A percentile compares a stretch with the other conserved stretches of the same genome.
Evolutionary conservation across 35 echinoderm and acorn worm genomes (phyloP).

Genomic region (Acanthaster planci): DNA sequence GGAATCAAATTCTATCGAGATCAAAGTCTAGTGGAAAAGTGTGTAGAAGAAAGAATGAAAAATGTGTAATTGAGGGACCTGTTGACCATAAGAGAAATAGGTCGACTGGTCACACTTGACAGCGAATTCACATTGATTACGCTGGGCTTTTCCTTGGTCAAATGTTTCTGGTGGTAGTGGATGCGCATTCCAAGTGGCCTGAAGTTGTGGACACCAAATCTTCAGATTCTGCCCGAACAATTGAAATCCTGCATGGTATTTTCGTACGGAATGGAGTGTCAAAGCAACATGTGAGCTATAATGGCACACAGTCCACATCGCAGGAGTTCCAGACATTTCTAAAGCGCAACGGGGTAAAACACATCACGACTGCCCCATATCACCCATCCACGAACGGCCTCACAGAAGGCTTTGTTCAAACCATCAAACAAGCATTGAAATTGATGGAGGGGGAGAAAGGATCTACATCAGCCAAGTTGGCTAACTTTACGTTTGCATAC

Average conservation of each 20-base stretch:
- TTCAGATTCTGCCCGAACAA: slow-evolving; percentile 20
- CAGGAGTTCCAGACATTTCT: slow-evolving; percentile 57
- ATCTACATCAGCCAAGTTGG: not conserved
- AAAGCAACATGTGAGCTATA: slow-evolving; percentile 59
- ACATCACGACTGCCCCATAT: no score
- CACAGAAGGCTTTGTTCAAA: slow-evolving; percentile 43
- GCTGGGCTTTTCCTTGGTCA: no score
- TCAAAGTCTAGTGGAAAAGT: no score
- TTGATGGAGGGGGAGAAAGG: slow-evolving; percentile 28
- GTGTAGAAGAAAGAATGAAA: no score
- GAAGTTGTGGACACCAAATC: slow-evolving; percentile 45
- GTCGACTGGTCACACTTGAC: no score
- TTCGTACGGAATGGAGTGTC: slow-evolving; percentile 46
- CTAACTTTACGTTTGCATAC: slow-evolving; percentile 26
- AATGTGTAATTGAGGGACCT: no score
- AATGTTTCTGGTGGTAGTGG: slow-evolving; percentile 62
- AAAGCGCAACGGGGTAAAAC: no score
- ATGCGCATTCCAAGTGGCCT: slow-evolving; percentile 65
- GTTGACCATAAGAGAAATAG: no score
- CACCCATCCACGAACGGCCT: slow-evolving; percentile 50
- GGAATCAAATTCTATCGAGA: no score
- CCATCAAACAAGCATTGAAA: slow-evolving; percentile 23
- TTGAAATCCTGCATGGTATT: slow-evolving; percentile 15
- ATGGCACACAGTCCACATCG: slow-evolving; percentile 64
- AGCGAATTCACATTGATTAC: slow-evolving; percentile 58